Conservation (phyloP, 2,888 invertebrate species). For the Pammene aurita region DNA sequence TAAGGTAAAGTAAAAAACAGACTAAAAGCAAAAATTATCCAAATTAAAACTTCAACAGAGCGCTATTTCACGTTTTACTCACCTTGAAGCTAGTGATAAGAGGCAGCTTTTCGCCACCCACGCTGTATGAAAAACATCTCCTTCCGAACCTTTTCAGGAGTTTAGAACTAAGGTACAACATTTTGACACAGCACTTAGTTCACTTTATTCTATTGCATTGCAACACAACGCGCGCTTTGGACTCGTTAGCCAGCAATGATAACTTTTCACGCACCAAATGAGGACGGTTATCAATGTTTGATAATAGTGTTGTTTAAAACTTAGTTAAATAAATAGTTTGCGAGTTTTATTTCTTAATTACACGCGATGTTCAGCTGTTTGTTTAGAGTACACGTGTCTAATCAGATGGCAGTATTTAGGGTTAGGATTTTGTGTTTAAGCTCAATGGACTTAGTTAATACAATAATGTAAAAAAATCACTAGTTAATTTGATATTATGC, state of each 20-base stretch:
- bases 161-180: constrained; percentile 60
- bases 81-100: constrained; percentile 52
- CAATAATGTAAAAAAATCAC: too few relatives aligned
- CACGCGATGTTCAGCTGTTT: not conserved
- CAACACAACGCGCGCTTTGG: constrained; percentile 37
- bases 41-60: not conserved
- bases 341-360: constrained; percentile 6
- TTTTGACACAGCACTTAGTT: constrained; percentile 47
- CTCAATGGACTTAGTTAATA: too few relatives aligned
- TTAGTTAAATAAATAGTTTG: constrained; percentile 20
- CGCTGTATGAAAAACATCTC: constrained; percentile 55
- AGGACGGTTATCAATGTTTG: constrained; percentile 51
- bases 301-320: constrained; percentile 38
- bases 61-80: constrained; percentile 40
- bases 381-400: not conserved
- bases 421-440: not conserved
- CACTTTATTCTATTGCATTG: constrained; percentile 16
- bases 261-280: constrained; percentile 46
- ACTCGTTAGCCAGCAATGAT: constrained; percentile 39
- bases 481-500: too few relatives aligned
- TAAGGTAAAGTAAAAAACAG: not conserved
- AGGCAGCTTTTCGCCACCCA: constrained; percentile 57
- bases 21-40: constrained; percentile 1
- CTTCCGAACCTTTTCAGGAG: constrained; percentile 54
- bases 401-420: too few relatives aligned